Conservation (phyloP, 2,797 vertebrate genomes). For the Octomys mimax region DNA sequence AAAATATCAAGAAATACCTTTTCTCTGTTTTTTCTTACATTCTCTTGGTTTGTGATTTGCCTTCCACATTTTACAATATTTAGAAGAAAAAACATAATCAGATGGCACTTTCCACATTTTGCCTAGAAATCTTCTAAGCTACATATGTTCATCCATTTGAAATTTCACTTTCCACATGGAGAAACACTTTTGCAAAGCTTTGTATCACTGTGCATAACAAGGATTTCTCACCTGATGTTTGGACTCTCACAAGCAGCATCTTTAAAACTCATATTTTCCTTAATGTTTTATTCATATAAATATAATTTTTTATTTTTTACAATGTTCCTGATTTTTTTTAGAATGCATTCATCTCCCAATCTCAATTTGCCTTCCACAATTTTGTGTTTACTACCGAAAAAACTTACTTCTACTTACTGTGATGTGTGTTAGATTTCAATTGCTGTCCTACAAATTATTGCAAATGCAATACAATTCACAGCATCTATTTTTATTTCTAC, state of each 20-base stretch:
- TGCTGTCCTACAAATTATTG: background rate
- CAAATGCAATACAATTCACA: too few relatives aligned
- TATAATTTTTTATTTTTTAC: background rate
- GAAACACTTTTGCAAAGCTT: background rate
- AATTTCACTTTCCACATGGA: background rate
- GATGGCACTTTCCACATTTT: background rate
- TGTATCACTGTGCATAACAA: background rate
- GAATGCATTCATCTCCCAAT: background rate
- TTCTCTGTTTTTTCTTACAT: background rate
- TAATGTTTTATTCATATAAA: background rate
- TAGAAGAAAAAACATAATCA: background rate
- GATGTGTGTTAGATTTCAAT: background rate
- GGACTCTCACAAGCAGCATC: background rate
- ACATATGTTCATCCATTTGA: background rate
- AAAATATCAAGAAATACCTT: background rate
- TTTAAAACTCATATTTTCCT: background rate
- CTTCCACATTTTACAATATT: background rate
- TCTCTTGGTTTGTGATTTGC: background rate
- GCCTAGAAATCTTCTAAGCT: background rate
- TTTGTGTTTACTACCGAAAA: background rate
- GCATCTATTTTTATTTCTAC: background rate
- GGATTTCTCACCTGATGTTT: background rate
- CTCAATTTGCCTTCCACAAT: background rate
- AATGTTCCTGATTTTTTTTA: background rate
- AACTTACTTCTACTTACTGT: background rate